Evolutionary conservation across 2,888 invertebrate species (phyloP).

Genomic region (Ectemnius lituratus): DNA sequence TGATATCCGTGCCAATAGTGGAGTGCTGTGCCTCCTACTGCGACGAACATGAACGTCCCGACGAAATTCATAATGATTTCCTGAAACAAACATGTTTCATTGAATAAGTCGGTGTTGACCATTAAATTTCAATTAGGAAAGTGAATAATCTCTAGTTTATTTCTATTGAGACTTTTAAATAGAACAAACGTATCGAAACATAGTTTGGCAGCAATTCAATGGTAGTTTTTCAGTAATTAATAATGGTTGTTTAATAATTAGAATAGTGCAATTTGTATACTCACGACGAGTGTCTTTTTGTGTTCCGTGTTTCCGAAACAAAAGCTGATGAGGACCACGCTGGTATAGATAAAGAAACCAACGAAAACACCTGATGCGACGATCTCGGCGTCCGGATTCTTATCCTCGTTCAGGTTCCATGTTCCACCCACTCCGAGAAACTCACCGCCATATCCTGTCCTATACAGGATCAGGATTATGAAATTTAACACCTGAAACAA

Average conservation of each 20-base stretch:
- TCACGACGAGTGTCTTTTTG: conserved; percentile 83
- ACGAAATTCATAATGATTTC: conserved; percentile 94
- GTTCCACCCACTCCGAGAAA: conserved; percentile 93
- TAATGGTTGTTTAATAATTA: too few relatives aligned
- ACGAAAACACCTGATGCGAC: conserved; percentile 92
- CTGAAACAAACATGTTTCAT: conserved; percentile 78
- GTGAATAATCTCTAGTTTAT: neutral
- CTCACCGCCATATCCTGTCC: conserved; percentile 89
- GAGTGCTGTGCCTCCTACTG: conserved; percentile 90
- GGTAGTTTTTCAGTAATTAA: too few relatives aligned
- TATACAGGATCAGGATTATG: conserved; percentile 88
- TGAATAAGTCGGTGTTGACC: neutral
- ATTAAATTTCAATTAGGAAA: neutral
- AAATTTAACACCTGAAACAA: conserved; percentile 86
- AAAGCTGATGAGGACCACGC: conserved; percentile 86
- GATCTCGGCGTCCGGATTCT: conserved; percentile 92
- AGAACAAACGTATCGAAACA: too few relatives aligned
- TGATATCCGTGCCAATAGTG: conserved; percentile 95
- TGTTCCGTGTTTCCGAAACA: conserved; percentile 89
- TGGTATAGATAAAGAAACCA: conserved; percentile 91
- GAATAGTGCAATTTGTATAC: conserved; percentile 42
- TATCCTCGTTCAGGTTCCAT: conserved; percentile 94
- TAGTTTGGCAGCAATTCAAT: too few relatives aligned
- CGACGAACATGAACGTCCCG: conserved; percentile 90
- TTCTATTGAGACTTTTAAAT: too few relatives aligned